phyloP scores from a whole-genome alignment of 2,888 invertebrate species.

The Helicoverpa assulta region DNA sequence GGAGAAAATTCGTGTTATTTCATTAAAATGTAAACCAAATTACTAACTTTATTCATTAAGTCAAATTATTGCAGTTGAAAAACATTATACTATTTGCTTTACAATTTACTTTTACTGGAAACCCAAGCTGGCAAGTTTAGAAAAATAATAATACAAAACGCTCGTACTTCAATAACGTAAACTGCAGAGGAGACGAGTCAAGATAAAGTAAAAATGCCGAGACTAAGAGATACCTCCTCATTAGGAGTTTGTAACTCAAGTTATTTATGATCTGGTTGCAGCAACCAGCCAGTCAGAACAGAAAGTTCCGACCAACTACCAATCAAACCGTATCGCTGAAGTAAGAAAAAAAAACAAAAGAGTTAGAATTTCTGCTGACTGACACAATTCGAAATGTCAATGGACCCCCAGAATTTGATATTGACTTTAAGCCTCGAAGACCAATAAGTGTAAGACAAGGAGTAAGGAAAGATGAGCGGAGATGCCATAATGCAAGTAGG shows the following conservation, averaged over 20 bases:
- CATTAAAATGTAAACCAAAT: no score
- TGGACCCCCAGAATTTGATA: neutral
- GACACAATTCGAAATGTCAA: neutral
- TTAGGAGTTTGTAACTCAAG: slow-evolving; percentile 31
- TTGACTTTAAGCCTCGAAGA: neutral
- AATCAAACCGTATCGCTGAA: slow-evolving; percentile 25
- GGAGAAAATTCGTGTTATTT: no score
- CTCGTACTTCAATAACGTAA: slow-evolving; percentile 16
- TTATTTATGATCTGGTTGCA: slow-evolving; percentile 17
- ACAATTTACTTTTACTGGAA: no score
- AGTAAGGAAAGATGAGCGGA: no score
- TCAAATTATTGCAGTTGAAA: no score
- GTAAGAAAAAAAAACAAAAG: slow-evolving; percentile 3
- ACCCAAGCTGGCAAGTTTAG: no score
- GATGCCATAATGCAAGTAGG: no score
- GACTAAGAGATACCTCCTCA: slow-evolving; percentile 27
- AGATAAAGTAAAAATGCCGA: slow-evolving; percentile 15
- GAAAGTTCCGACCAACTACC: slow-evolving; percentile 17
- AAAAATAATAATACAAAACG: neutral
- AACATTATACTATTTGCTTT: no score
- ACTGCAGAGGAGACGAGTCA: neutral
- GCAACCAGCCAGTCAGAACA: neutral
- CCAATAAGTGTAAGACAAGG: neutral
- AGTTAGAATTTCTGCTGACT: slow-evolving; percentile 8
- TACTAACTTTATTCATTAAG: no score